phyloP scores from a whole-genome alignment of 23 tunicate species.

The Ascidia mentula region DNA sequence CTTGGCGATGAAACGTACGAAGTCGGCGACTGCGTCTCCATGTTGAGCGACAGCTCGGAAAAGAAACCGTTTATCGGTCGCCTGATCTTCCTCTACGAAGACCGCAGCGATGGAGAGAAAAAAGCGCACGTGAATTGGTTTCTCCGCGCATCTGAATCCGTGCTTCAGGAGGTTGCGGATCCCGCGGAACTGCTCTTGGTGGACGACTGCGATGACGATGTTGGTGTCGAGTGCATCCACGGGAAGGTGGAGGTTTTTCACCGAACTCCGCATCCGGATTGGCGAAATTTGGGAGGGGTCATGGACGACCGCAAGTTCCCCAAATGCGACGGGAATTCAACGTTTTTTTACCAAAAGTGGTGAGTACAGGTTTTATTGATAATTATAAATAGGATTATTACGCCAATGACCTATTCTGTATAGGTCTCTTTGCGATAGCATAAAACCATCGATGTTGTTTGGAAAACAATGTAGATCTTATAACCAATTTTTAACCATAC shows the following conservation, averaged over 20 bases:
- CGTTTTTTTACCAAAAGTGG: conserved; percentile 75
- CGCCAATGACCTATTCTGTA: too few relatives aligned
- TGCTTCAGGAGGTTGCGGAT: conserved; percentile 67
- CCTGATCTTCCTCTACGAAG: conserved; percentile 52
- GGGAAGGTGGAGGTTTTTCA: conserved; percentile 55
- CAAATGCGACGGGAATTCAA: conserved; percentile 40
- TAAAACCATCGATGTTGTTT: too few relatives aligned
- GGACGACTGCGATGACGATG: conserved; percentile 85
- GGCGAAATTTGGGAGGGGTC: conserved; percentile 75
- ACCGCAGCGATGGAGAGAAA: conserved; percentile 24
- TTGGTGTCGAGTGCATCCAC: conserved; percentile 43
- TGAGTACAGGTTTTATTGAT: too few relatives aligned
- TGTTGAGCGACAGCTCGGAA: conserved; percentile 32
- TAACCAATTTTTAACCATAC: too few relatives aligned
- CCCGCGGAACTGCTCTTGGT: conserved; percentile 63
- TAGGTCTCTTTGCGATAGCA: too few relatives aligned
- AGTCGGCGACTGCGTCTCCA: conserved; percentile 71
- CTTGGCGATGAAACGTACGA: conserved; percentile 20
- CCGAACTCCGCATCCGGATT: conserved; percentile 50
- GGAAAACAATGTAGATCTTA: too few relatives aligned
- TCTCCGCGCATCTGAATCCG: conserved; percentile 65
- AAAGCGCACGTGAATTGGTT: conserved; percentile 81
- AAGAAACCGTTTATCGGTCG: conserved; percentile 45
- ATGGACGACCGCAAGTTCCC: conserved; percentile 51
- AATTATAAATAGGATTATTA: too few relatives aligned